phyloP scores from a whole-genome alignment of 2,113 vertebrate genomes.

The Cinclus cinclus region DNA sequence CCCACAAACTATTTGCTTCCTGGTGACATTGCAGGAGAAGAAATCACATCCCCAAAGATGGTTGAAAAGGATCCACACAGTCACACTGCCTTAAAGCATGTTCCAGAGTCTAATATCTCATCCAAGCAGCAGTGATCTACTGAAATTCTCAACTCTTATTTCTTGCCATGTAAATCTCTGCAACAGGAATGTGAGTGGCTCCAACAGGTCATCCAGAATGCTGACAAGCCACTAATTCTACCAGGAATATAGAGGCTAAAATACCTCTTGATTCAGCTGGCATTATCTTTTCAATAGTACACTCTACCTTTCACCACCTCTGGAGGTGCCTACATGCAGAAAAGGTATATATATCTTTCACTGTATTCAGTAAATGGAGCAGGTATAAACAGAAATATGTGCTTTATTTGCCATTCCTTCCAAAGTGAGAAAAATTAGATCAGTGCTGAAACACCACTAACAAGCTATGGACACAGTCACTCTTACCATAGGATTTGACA shows the following conservation, averaged over 20 bases:
- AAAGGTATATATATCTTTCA: not conserved
- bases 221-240: not conserved
- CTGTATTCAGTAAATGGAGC: not conserved
- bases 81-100: not conserved
- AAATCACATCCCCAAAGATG: not conserved
- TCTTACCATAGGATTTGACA: not conserved
- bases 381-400: not conserved
- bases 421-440: not conserved
- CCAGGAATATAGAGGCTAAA: not conserved
- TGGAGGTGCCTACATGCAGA: not conserved
- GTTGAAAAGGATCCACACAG: rapidly evolving
- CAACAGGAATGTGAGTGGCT: not conserved
- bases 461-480: not conserved
- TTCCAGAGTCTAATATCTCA: not conserved
- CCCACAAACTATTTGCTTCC: not conserved
- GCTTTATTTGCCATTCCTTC: not conserved
- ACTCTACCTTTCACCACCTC: not conserved
- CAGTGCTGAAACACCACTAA: not conserved
- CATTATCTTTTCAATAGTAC: not conserved
- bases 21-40: not conserved
- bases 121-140: not conserved
- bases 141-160: not conserved
- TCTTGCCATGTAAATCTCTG: not conserved
- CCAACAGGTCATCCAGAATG: not conserved
- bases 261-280: not conserved